Percentiles rank a stretch among this genome's conserved stretches.
These are phyloP conservation scores for Ophion slaviceki DNA, from an alignment of 2,888 invertebrate genomes.

Conservation along the genomic window DNA sequence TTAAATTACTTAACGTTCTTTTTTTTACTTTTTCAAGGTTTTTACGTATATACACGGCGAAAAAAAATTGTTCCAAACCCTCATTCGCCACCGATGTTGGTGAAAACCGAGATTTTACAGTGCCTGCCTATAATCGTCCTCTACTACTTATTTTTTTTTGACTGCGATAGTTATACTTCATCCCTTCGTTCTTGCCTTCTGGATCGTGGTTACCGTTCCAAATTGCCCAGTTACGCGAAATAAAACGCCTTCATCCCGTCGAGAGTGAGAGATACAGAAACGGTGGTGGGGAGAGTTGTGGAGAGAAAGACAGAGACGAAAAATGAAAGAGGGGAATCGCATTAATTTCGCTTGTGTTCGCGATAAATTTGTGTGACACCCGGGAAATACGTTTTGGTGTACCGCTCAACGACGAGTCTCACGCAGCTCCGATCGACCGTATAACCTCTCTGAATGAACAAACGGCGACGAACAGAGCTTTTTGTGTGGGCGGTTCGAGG, in stretches of 20 bases:
- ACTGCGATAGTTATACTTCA: background rate
- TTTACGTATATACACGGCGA: no score
- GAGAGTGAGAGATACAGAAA: background rate
- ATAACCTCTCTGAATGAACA: slow-evolving; percentile 49
- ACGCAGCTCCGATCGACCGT: slow-evolving; percentile 38
- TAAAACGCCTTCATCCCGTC: slow-evolving; percentile 37
- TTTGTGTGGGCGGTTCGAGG: slow-evolving; percentile 31
- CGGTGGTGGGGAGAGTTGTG: background rate
- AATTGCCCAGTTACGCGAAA: slow-evolving; percentile 38
- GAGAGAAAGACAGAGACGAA: background rate
- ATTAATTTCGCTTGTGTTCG: slow-evolving; percentile 43
- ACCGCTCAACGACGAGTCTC: slow-evolving; percentile 38
- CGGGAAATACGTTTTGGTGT: slow-evolving; percentile 36
- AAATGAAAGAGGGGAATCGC: background rate
- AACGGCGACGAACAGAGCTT: slow-evolving; percentile 36
- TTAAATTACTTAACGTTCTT: no score
- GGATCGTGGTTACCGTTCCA: background rate
- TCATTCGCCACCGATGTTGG: background rate
- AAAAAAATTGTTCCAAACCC: no score
- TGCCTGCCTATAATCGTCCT: slow-evolving; percentile 13
- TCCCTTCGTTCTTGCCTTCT: background rate
- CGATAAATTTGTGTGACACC: slow-evolving; percentile 45
- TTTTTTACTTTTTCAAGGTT: no score
- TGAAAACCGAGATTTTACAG: background rate
- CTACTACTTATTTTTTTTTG: slow-evolving; percentile 22